Evolutionary conservation across 2,797 vertebrate genomes (phyloP).

Genomic region (Phataginus tetradactyla): DNA sequence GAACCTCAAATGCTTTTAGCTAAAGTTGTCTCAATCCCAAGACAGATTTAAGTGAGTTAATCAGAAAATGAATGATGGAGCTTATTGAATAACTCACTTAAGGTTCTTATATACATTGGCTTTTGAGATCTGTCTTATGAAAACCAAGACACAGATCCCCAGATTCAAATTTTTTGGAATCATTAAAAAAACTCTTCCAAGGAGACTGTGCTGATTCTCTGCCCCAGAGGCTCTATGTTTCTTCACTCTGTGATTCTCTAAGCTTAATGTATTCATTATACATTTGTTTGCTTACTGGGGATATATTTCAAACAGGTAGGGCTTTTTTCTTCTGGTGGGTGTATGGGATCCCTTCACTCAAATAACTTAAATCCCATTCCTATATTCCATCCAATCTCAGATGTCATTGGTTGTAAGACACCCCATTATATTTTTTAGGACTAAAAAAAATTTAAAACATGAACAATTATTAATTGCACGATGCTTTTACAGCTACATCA

Average conservation of each 20-base stretch:
- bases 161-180: not conserved
- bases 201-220: not conserved
- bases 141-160: not conserved
- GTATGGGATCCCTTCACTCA: not conserved
- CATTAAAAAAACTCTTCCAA: not conserved
- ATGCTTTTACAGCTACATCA: not conserved
- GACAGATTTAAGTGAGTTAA: not conserved
- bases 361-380: not conserved
- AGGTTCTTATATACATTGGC: not conserved
- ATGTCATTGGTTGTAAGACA: not conserved
- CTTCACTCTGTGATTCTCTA: not conserved
- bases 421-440: not conserved
- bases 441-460: not conserved
- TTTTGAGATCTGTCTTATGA: not conserved
- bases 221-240: not conserved
- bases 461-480: not conserved
- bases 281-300: not conserved
- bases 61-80: not conserved
- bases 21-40: not conserved
- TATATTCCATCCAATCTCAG: not conserved
- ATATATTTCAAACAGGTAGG: not conserved
- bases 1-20: not conserved
- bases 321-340: not conserved
- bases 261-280: not conserved
- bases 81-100: not conserved